Base-by-base conservation (phyloP, 2,113 vertebrate species). In the Archocentrus centrarchus region DNA sequence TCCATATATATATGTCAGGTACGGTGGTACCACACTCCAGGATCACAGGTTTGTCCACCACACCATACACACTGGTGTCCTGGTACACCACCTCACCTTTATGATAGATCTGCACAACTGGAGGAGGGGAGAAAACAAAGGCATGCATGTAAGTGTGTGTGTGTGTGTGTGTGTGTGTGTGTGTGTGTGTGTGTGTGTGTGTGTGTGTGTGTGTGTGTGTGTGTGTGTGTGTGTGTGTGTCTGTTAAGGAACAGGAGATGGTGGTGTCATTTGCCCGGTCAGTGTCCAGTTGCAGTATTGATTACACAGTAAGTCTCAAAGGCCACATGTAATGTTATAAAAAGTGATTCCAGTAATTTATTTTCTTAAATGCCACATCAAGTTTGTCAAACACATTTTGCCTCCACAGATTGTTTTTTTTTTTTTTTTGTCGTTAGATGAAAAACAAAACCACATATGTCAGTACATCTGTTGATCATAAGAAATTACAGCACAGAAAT, bases 1-100 rank as follows among this genome's bases (percentile, higher is more conserved):
- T 97, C 97, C 97, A 98, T 85, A 97, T 94, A 91, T 97, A 97
- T 24, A 97, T 92, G 39, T 95, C 95, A 0, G 93, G 85, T 0
- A 94, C 66, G 0, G 83, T 85, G 0, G 75, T 0, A 4, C 96
- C 96, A 0, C 97, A 98, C 73, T 95, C 91, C 83, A 98, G 93
- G 75, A 96, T 95, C 86, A 97, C 97, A 0, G 95, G 95, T 22
- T 80, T 93, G 6, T 93, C 95, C 39, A 95, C 92, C 4, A 97
- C 96, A 2, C 97, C 98, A 44, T 95, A 96, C 39, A 95, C 88
- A 18, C 60, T 83, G 61, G 77, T 82, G 35, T 97, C 95, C 68
- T 68, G 80, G 41, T 95, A 96, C 7, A 93, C 92, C 44, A 94
- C 94, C 78, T 96, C 90, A 70, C 93, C 83, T 0, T 89, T 89